A percentile compares a stretch with the other conserved stretches of the same genome.
These are phyloP conservation scores for Onychostoma macrolepis DNA, from an alignment of 2,113 vertebrate species.

Conservation along the genomic window DNA sequence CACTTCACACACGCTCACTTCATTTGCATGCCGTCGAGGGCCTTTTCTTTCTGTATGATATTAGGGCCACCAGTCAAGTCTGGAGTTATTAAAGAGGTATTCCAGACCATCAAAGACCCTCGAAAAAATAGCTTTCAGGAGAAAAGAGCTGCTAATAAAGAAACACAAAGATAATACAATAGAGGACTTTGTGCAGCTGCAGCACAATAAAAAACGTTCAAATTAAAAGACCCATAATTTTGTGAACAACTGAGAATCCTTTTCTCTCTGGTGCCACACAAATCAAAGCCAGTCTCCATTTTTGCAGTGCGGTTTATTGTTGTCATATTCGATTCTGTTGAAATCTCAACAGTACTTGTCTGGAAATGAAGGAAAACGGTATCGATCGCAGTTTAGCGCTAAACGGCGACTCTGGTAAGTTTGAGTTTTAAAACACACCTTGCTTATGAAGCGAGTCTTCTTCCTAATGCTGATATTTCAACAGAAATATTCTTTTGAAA, in stretches of 20 bases:
- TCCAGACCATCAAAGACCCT: slow-evolving; percentile 1
- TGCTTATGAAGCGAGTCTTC: neutral
- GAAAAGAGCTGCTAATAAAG: slow-evolving; percentile 11
- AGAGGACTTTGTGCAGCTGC: neutral
- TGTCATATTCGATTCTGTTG: neutral
- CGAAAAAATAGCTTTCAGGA: neutral
- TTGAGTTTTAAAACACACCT: neutral
- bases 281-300: neutral
- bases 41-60: neutral
- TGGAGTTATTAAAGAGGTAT: slow-evolving; percentile 10
- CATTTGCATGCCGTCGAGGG: neutral
- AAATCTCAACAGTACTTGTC: neutral
- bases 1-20: neutral
- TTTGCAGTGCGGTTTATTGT: neutral
- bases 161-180: neutral
- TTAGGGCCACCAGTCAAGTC: slow-evolving; percentile 13
- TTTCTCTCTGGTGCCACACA: neutral
- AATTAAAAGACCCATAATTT: slow-evolving; percentile 3
- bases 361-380: neutral
- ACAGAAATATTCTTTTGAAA: neutral
- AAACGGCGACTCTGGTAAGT: neutral
- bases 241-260: neutral
- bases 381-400: neutral
- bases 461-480: neutral
- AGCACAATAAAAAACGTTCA: neutral